Conservation (phyloP, 2,888 invertebrate genomes). For the Scaptomyza tumidula region DNA sequence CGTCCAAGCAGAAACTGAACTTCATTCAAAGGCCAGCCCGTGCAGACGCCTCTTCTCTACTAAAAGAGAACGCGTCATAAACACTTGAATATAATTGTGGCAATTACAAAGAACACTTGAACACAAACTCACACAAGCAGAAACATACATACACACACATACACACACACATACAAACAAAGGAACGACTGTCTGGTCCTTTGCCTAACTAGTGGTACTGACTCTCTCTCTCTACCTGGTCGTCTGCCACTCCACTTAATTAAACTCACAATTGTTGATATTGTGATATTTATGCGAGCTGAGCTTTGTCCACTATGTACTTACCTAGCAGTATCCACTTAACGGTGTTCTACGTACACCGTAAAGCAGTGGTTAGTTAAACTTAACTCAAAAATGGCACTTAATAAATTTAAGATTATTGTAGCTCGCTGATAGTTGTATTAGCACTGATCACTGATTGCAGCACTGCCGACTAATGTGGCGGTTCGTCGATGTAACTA, state of each 20-base stretch:
- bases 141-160: constrained; percentile 4
- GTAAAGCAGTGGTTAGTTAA: not conserved
- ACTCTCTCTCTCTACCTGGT: constrained; percentile 6
- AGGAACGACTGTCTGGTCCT: constrained; percentile 3
- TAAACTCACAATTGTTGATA: constrained; percentile 67
- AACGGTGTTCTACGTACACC: not conserved
- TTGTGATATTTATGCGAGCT: constrained; percentile 50
- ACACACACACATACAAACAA: constrained; percentile 3
- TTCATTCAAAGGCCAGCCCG: constrained; percentile 9
- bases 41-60: not conserved
- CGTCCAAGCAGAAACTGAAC: constrained; percentile 15
- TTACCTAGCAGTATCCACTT: constrained; percentile 1
- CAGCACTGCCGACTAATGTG: too few relatives aligned
- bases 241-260: constrained; percentile 59
- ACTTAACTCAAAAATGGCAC: not conserved
- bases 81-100: constrained; percentile 69
- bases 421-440: too few relatives aligned
- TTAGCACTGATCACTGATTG: too few relatives aligned
- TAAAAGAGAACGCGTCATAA: constrained; percentile 35
- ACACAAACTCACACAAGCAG: constrained; percentile 5
- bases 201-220: constrained; percentile 1
- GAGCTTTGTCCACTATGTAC: constrained; percentile 14
- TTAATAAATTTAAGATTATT: too few relatives aligned
- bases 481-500: too few relatives aligned
- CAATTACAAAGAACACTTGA: constrained; percentile 57